A percentile compares a stretch with the other conserved stretches of the same genome.
Evolutionary conservation across 2,797 vertebrate species (phyloP).

Genomic region (Sebastes alutus): DNA sequence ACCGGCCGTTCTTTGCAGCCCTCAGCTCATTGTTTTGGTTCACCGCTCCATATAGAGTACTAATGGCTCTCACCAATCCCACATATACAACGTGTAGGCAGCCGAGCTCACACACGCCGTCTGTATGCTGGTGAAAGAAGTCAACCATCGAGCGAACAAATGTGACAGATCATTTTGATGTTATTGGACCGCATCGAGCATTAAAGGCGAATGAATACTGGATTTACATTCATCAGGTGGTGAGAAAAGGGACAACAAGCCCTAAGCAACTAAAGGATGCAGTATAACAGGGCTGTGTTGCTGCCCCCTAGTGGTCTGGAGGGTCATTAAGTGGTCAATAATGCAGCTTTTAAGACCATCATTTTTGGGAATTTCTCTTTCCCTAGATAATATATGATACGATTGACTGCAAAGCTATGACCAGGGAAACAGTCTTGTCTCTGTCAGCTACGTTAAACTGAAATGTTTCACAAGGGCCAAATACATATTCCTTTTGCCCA

Average conservation of each 20-base stretch:
- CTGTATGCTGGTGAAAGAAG: slow-evolving; percentile 38
- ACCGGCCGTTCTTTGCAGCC: not conserved
- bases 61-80: not conserved
- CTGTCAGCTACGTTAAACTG: slow-evolving; percentile 17
- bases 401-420: slow-evolving; percentile 12
- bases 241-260: not conserved
- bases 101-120: not conserved
- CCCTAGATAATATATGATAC: not conserved
- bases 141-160: not conserved
- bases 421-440: slow-evolving; percentile 25
- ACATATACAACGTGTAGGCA: not conserved
- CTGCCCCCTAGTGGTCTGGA: slow-evolving; percentile 20
- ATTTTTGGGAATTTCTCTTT: not conserved
- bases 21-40: not conserved
- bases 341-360: slow-evolving; percentile 5
- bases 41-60: not conserved
- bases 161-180: not conserved
- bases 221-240: slow-evolving; percentile 53
- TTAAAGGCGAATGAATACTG: not conserved
- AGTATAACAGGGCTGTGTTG: not conserved
- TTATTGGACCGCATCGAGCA: not conserved
- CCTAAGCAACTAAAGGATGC: not conserved
- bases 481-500: slow-evolving; percentile 3
- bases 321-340: slow-evolving; percentile 8
- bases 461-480: not conserved